Evolutionary conservation across 2,797 vertebrate species (phyloP).

Genomic region (Margarornis squamiger): DNA sequence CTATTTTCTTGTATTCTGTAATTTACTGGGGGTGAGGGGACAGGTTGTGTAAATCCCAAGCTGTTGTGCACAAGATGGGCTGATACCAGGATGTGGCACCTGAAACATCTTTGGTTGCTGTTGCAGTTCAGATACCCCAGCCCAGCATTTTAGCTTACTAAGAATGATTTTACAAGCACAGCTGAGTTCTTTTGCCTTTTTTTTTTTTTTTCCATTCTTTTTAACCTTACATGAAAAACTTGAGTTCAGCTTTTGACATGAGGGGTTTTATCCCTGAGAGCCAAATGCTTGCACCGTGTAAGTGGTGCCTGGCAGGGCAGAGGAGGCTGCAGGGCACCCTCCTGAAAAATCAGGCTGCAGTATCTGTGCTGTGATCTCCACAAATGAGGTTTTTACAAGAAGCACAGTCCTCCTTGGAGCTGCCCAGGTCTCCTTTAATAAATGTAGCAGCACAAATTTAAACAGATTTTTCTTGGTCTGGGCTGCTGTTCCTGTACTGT

Average conservation of each 20-base stretch:
- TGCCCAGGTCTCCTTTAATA: constrained; percentile 2
- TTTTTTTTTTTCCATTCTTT: too few relatives aligned
- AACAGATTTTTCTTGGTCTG: background rate
- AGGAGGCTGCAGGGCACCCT: background rate
- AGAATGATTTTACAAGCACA: background rate
- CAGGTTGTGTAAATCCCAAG: background rate
- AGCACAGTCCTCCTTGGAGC: background rate
- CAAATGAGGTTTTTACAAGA: background rate
- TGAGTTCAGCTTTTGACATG: too few relatives aligned
- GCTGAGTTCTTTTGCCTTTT: background rate
- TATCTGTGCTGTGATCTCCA: background rate
- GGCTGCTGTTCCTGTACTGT: background rate
- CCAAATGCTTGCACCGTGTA: background rate
- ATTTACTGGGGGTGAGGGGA: background rate
- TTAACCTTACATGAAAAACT: background rate
- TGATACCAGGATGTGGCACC: fast-evolving
- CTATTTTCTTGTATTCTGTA: background rate
- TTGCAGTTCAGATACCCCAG: background rate
- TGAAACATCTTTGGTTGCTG: background rate
- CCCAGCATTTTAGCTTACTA: background rate
- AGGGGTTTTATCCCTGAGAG: too few relatives aligned
- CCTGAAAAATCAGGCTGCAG: background rate
- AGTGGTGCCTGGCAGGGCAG: background rate
- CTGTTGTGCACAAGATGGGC: background rate
- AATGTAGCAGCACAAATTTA: background rate